Conservation (phyloP, 2,888 invertebrate genomes). For the Lathronympha strigana region DNA sequence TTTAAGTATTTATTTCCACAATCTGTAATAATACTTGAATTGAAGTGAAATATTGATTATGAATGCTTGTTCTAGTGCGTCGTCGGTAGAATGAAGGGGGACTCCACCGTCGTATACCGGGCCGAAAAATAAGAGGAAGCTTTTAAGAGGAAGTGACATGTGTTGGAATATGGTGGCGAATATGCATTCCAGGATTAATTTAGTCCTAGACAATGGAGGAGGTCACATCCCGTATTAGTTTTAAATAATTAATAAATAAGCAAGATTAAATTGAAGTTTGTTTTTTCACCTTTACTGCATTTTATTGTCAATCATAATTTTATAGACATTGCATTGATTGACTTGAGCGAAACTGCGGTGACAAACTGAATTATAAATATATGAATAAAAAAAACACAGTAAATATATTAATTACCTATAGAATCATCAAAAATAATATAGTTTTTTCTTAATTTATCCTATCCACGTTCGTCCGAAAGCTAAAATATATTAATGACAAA, state of each 20-base stretch:
- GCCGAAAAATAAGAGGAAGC: slow-evolving; percentile 16
- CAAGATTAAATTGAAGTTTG: background rate
- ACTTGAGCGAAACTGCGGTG: slow-evolving; percentile 4
- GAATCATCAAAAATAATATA: slow-evolving; percentile 6
- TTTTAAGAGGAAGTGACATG: slow-evolving; percentile 16
- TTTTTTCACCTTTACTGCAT: slow-evolving; percentile 11
- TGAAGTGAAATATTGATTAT: slow-evolving; percentile 12
- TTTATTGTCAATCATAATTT: background rate
- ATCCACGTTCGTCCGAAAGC: slow-evolving; percentile 7
- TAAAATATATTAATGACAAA: slow-evolving; percentile 9
- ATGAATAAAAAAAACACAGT: slow-evolving; percentile 1
- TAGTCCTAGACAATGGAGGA: slow-evolving; percentile 9
- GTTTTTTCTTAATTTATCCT: slow-evolving; percentile 12
- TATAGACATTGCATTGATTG: slow-evolving; percentile 7
- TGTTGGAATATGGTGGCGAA: slow-evolving; percentile 15
- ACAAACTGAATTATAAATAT: slow-evolving; percentile 1
- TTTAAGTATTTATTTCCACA: slow-evolving; percentile 10
- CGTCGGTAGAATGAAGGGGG: slow-evolving; percentile 17
- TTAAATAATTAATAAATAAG: slow-evolving; percentile 9
- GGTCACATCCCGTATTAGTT: slow-evolving; percentile 11
- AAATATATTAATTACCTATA: slow-evolving; percentile 4
- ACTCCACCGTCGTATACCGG: slow-evolving; percentile 11
- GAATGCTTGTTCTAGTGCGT: slow-evolving; percentile 16
- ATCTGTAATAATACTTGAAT: slow-evolving; percentile 15
- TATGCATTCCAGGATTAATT: slow-evolving; percentile 18